Percentiles rank a stretch among this genome's conserved stretches.
phyloP scores from a whole-genome alignment of 30 jellyfish, hydroid and myxozoan genomes.

The Mastigias papua region DNA sequence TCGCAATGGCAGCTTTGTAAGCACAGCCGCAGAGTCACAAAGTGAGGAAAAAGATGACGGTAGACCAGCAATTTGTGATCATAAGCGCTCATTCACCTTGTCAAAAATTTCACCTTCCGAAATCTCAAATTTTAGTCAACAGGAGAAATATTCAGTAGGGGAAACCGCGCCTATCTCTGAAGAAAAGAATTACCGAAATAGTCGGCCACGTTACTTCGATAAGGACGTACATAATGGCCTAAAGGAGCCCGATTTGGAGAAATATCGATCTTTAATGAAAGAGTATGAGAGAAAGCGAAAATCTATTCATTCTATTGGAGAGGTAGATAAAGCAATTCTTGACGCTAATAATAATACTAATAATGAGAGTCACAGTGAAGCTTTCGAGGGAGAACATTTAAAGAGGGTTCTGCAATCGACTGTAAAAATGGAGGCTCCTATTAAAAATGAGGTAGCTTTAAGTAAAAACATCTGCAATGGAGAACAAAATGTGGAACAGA shows the following conservation, averaged over 20 bases:
- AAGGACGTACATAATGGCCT: not conserved
- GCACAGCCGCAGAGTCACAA: conserved; percentile 36
- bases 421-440: conserved; percentile 25
- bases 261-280: conserved; percentile 5
- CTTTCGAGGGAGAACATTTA: conserved; percentile 11
- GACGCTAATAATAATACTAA: not conserved
- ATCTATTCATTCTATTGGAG: not conserved
- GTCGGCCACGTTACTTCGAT: not conserved
- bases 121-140: not conserved
- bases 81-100: conserved; percentile 9
- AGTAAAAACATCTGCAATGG: not conserved
- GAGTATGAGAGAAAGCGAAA: conserved; percentile 15
- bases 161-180: not conserved
- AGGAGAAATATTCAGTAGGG: not conserved
- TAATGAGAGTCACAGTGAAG: not conserved
- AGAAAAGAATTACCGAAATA: not conserved
- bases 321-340: not conserved
- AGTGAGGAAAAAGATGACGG: not conserved
- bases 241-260: conserved; percentile 35
- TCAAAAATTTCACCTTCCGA: conserved; percentile 21
- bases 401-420: conserved; percentile 46
- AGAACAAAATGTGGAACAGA: not conserved
- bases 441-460: not conserved
- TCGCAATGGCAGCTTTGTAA: conserved; percentile 40
- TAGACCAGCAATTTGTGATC: not conserved